Evolutionary conservation across 2,797 vertebrate genomes (phyloP).

Genomic region (Rhyacichthys aspro): DNA sequence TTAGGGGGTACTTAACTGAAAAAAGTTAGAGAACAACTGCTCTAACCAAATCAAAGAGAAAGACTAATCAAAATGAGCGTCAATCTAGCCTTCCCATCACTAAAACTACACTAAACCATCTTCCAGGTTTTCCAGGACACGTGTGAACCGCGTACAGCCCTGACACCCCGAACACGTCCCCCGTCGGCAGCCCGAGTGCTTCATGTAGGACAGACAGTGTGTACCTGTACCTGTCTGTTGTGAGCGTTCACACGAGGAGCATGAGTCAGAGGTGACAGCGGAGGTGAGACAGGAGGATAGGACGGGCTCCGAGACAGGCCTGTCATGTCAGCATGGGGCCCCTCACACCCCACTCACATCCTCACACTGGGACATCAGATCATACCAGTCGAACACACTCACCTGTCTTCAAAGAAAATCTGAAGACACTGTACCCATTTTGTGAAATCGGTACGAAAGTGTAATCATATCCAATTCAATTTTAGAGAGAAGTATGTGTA

Average conservation of each 20-base stretch:
- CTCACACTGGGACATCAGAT: conserved; percentile 6
- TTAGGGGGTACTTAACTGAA: no score
- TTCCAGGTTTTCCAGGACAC: no score
- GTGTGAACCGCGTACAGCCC: not conserved
- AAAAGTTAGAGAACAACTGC: no score
- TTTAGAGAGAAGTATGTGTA: no score
- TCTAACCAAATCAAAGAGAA: no score
- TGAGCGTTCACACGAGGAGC: conserved; percentile 38
- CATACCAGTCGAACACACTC: conserved; percentile 13
- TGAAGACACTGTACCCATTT: no score
- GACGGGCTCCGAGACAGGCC: conserved; percentile 38
- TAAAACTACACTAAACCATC: no score
- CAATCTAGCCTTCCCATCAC: no score
- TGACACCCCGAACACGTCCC: conserved; percentile 22
- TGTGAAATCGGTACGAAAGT: no score
- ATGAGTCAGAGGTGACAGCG: conserved; percentile 69
- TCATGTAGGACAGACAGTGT: conserved; percentile 31
- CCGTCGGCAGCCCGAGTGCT: conserved; percentile 10
- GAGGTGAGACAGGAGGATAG: conserved; percentile 68
- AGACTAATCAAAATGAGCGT: no score
- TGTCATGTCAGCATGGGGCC: conserved; percentile 51
- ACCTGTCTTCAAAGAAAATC: conserved; percentile 2
- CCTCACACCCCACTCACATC: conserved; percentile 7
- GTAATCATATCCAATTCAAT: no score
- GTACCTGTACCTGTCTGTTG: conserved; percentile 29